Base-by-base conservation (phyloP, 2,888 invertebrate species). In the Patella caerulea region DNA sequence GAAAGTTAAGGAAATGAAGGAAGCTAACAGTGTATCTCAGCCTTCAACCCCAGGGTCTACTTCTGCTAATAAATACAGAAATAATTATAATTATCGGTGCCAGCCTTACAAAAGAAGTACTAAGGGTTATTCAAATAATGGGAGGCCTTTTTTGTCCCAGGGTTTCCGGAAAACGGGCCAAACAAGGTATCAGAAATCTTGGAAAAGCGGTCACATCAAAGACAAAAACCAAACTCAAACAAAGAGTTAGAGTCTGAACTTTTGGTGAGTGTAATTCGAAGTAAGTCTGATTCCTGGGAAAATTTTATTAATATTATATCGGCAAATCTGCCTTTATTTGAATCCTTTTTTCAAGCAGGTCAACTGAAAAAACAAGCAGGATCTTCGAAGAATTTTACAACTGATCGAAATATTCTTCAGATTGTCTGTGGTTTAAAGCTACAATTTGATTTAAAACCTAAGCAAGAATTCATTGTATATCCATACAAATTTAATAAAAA, bases 321-420 rank as follows among this genome's bases (percentile, higher is more conserved):
- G 9, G 19, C 7, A 15, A 59, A 59, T n/a, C 19, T 59, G 19
- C 59, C 59, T 59, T n/a, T 9, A 59, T 15, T 59, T n/a, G 59
- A 59, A 19, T 9, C n/a, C 19, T 59, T 19, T 15, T 75, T 75
- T 29, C 70, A 75, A 71, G 55, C 29, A 55, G 71, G 75, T n/a
- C 53, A 71, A 75, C 55, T 75, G 19, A 15, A 53, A 55, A 70
- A 71, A 29, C 71, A 11, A 70, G 2, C 55, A 17, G 29, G 34
- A 19, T 29, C 19, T n/a, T 75, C 56, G 54, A 15, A 71, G 55
- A 11, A 19, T 9, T 34, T 75, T 15, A 75, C 75, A 24, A 45
- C 54, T 17, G 75, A 71, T 71, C 19, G 34, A 9, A 55, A 75
- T n/a, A 75, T 75, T 19, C 53, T 71, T 52, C 34, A 56, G 53